Base-by-base conservation (phyloP, 2,113 vertebrate genomes). In the Oncorhynchus gorbuscha region DNA sequence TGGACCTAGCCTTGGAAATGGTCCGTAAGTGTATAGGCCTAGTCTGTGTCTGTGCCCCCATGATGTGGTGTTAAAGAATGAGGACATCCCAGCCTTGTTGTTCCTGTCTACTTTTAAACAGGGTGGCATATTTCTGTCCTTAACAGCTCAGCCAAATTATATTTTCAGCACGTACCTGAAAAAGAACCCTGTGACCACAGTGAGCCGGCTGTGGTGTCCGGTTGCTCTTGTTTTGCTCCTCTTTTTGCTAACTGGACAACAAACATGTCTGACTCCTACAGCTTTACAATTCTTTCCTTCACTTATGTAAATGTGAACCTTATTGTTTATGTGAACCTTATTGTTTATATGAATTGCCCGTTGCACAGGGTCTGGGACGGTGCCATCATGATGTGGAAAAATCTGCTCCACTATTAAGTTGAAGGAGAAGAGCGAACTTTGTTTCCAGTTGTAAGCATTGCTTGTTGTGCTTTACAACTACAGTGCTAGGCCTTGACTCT, bases 161-260 rank as follows among this genome's bases (percentile, higher is more conserved):
- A 92, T 93, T 93, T 94, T 86, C 82, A 92, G 90, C 87, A 87
- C 76, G 84, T 90, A 92, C 87, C 88, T 92, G 89, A 90, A 91
- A 92, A 90, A 85, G 84, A 91, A 88, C 84, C 82, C 77, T 72
- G 59, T 87, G 78, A 79, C 79, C 76, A 61, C 55, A 73, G n/a
- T 22, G 67, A 76, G 55, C 74, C 30, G 39, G 51, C 59, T 72
- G 79, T 69, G 78, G 87, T 89, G 86, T 91, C 87, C 74, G 30
- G 75, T 90, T 89, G 85, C 86, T 81, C 79, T 74, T 78, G 71
- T 5, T 35, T 35, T 35, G 35, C 6, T 35, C 35, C 4, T 35
- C 6, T 35, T 85, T 88, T 75, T 74, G 68, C 75, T 64, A 81
- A 76, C 75, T 75, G 78, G 70, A 84, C 76, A 82, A 87, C 65